Conservation (phyloP, 2,113 vertebrate genomes). For the Alosa alosa region DNA sequence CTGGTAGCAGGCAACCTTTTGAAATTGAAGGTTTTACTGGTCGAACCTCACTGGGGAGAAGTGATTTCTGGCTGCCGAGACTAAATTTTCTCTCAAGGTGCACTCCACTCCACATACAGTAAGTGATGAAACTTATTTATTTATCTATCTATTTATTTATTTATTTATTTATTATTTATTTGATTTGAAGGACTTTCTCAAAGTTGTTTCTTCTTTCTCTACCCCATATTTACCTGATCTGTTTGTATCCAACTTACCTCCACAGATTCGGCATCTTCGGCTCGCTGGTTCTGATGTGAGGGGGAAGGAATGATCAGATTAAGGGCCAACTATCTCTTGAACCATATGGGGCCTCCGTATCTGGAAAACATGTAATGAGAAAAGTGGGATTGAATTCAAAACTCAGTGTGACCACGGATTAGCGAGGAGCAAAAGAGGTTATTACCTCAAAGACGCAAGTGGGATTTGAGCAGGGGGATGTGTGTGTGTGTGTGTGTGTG, state of each 20-base stretch:
- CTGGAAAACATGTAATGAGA: slow-evolving; percentile 70
- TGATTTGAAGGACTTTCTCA: neutral
- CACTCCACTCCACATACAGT: neutral
- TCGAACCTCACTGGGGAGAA: neutral
- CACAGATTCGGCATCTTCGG: slow-evolving; percentile 57
- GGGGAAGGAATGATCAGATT: slow-evolving; percentile 64
- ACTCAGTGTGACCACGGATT: slow-evolving; percentile 71
- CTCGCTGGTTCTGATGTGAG: slow-evolving; percentile 51
- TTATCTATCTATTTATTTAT: neutral
- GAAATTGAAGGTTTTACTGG: neutral
- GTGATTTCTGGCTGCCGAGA: neutral
- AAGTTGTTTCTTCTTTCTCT: slow-evolving; percentile 11
- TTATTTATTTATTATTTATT: neutral
- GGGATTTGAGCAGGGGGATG: slow-evolving; percentile 55
- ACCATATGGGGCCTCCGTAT: slow-evolving; percentile 70
- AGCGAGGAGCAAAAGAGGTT: slow-evolving; percentile 59
- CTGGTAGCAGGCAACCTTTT: neutral
- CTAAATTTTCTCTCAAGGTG: neutral
- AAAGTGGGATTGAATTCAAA: slow-evolving; percentile 74
- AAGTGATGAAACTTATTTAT: too few species aligned
- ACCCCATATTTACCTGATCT: slow-evolving; percentile 34
- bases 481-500: slow-evolving; percentile 43
- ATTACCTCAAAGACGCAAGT: slow-evolving; percentile 64
- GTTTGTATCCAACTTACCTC: slow-evolving; percentile 56
- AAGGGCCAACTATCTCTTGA: slow-evolving; percentile 65